phyloP scores from a whole-genome alignment of 2,113 vertebrate species.

The Marcusenius ussheri region DNA sequence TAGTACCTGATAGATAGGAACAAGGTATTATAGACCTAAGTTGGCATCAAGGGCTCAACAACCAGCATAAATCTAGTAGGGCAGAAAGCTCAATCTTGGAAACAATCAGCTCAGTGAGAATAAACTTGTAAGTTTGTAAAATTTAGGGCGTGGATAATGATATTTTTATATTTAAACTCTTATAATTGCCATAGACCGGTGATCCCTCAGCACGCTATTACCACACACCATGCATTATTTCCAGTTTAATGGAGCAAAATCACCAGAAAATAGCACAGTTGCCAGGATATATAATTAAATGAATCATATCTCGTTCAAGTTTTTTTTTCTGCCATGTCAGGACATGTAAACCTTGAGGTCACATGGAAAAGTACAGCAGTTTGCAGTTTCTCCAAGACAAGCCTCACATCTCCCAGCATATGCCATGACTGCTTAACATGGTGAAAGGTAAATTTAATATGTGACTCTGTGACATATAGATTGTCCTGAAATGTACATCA shows the following conservation, averaged over 20 bases:
- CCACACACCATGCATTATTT: neutral
- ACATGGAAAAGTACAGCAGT: conserved; percentile 34
- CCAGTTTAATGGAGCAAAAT: neutral
- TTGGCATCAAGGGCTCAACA: conserved; percentile 28
- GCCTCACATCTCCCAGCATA: no score
- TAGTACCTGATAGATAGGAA: conserved; percentile 53
- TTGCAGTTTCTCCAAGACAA: neutral
- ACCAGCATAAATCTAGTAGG: conserved; percentile 34
- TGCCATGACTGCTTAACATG: conserved; percentile 50
- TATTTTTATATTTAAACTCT: neutral
- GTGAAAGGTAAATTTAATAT: conserved; percentile 49
- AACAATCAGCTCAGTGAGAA: neutral
- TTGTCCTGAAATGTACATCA: neutral
- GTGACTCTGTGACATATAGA: neutral
- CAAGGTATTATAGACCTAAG: conserved; percentile 53
- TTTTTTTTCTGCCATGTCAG: conserved; percentile 1
- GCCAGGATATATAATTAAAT: neutral
- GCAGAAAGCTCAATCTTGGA: conserved; percentile 31
- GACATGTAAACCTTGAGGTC: conserved; percentile 33
- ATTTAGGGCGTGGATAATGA: conserved; percentile 15
- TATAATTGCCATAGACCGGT: neutral
- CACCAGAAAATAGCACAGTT: neutral
- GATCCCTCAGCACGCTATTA: neutral
- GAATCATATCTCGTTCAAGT: neutral
- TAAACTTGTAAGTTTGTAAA: neutral